These are phyloP conservation scores for Drosophila prostipennis DNA, from an alignment of 2,888 invertebrate species.

Conservation along the genomic window DNA sequence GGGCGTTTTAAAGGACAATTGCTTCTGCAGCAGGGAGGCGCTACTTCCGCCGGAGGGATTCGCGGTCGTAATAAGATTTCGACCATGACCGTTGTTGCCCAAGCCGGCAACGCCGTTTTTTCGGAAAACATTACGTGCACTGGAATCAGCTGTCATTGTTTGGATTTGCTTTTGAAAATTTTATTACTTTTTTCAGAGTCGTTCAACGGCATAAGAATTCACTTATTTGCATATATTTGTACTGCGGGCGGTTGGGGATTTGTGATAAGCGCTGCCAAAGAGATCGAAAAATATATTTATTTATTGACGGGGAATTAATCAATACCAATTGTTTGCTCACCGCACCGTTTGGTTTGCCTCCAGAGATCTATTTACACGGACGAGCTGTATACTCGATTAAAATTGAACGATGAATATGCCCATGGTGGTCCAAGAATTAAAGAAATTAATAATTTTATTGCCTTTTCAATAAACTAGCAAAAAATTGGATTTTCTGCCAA, in stretches of 20 bases:
- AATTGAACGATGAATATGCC: too few species aligned
- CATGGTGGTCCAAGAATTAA: neutral
- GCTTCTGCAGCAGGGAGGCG: slow-evolving; percentile 81
- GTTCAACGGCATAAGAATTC: slow-evolving; percentile 13
- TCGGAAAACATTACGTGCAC: slow-evolving; percentile 69
- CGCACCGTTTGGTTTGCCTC: slow-evolving; percentile 10
- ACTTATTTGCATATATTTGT: slow-evolving; percentile 4
- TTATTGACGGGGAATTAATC: slow-evolving; percentile 24
- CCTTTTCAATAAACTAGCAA: neutral
- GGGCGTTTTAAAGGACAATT: slow-evolving; percentile 82
- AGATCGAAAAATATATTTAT: slow-evolving; percentile 2
- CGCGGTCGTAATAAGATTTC: slow-evolving; percentile 80
- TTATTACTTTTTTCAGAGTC: slow-evolving; percentile 10
- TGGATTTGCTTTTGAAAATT: slow-evolving; percentile 22
- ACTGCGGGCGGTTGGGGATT: slow-evolving; percentile 5
- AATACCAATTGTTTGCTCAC: slow-evolving; percentile 30
- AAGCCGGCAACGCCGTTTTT: slow-evolving; percentile 57
- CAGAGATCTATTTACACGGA: slow-evolving; percentile 10
- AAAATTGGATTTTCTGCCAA: slow-evolving; percentile 13
- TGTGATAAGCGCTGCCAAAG: neutral
- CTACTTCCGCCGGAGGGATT: slow-evolving; percentile 81
- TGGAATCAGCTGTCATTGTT: slow-evolving; percentile 73
- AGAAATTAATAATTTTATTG: neutral
- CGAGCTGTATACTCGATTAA: neutral
- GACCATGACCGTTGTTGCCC: slow-evolving; percentile 61